Evolutionary conservation across 2,888 invertebrate species (phyloP), one percentile per base, ranked within the genome.

Genomic region (Melolontha melolontha): DNA sequence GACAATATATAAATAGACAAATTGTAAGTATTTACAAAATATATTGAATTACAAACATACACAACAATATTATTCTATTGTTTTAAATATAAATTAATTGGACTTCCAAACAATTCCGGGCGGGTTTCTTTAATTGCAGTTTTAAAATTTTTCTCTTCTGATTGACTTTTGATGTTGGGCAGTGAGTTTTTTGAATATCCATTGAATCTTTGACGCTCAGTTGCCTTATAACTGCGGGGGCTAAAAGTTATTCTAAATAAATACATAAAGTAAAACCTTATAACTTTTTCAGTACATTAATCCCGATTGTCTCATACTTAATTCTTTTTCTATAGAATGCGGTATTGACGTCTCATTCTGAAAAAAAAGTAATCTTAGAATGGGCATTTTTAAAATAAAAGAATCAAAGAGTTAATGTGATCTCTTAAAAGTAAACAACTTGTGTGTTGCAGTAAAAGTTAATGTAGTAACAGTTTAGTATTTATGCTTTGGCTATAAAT

Each of bases 251-350:
- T 2, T 11, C 10, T 17, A 16, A 22, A 47, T 17, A 1, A 1
- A 49, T 47, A 47, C 4, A 47, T 16, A 14, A 14, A 44, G 55
- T 8, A 67, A 63, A 42, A 41, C 14, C 55, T 14, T 12, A 44
- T 71, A 47, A 14, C 16, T 14, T 47, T 47, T 14, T 14, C 2
- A 66, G 75, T 85, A 84, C 85, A 84, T 87, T 39, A 85, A 86
- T 39, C 89, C 89, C 71, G 91, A 90, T 59, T 87, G 84, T 54
- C 88, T 80, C 76, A 87, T 88, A 73, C 90, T 89, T 68, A 91
- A 83, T 79, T 90, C 89, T 75, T 88, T 89, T 75, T 88, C 87
- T 14, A 90, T 88, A 11, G 90, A 87, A 69, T 91, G 88, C 0
- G 91, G 89, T 65, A 92, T 82, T 71, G 81, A 79, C 62, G 80